Evolutionary conservation across 2,113 vertebrate genomes (phyloP).

Genomic region (Phylloscopus trochiloides): DNA sequence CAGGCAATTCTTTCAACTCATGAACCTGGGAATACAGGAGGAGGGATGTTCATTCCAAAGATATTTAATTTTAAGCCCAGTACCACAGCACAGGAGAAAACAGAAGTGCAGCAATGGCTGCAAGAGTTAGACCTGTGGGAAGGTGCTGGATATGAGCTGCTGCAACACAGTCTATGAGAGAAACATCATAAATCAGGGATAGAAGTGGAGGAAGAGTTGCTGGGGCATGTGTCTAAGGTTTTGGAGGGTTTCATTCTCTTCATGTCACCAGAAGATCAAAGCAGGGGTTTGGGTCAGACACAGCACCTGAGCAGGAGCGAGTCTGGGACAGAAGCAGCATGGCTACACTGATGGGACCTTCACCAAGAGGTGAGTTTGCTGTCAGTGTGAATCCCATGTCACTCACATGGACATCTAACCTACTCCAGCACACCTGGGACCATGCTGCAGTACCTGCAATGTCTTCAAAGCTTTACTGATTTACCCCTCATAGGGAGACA

Average conservation of each 20-base stretch:
- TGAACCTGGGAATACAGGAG: not conserved
- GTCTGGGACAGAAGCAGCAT: not conserved
- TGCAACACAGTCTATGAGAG: not conserved
- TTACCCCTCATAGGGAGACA: not conserved
- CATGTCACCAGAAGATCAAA: not conserved
- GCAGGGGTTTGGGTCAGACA: not conserved
- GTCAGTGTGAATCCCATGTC: not conserved
- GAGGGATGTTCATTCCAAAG: not conserved
- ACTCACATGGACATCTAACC: not conserved
- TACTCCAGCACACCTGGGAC: not conserved
- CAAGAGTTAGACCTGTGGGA: not conserved
- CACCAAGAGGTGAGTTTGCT: not conserved
- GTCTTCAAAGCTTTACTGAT: not conserved
- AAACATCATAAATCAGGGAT: not conserved
- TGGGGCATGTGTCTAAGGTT: not conserved
- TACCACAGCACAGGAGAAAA: not conserved
- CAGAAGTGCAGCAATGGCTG: not conserved
- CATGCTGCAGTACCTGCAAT: not conserved
- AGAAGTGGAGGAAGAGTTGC: not conserved
- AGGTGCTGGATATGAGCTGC: not conserved
- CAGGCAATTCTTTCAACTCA: not conserved
- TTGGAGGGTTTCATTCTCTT: not conserved
- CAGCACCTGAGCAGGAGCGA: fast-evolving
- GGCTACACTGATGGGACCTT: not conserved
- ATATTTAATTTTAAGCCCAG: not conserved